Evolutionary conservation across 2,113 vertebrate species (phyloP).

Genomic region (Pipa parva): DNA sequence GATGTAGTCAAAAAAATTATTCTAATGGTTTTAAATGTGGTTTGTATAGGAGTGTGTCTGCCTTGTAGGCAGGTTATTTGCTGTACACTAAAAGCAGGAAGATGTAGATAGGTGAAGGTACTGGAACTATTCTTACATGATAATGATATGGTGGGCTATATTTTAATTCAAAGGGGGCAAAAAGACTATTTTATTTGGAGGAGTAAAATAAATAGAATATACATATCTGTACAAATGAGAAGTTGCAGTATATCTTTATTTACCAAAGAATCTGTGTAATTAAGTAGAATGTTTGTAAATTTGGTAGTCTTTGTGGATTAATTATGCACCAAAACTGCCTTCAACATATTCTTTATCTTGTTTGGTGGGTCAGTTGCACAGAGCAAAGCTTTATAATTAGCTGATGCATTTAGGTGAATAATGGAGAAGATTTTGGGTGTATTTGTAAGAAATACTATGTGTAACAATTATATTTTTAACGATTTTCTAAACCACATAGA

Average conservation of each 20-base stretch:
- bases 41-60: conserved; percentile 27
- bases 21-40: conserved; percentile 58
- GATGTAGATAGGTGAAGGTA: conserved; percentile 65
- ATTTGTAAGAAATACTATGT: too few species aligned
- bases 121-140: conserved; percentile 62
- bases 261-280: conserved; percentile 93
- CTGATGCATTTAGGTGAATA: too few species aligned
- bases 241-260: conserved; percentile 70
- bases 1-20: conserved; percentile 59
- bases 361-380: too few species aligned
- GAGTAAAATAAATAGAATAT: conserved; percentile 50
- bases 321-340: too few species aligned
- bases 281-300: too few species aligned
- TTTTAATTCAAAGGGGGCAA: conserved; percentile 49
- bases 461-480: too few species aligned
- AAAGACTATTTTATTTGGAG: conserved; percentile 75
- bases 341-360: too few species aligned
- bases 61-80: conserved; percentile 49
- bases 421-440: too few species aligned
- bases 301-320: too few species aligned
- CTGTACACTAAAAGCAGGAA: conserved; percentile 62
- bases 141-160: conserved; percentile 51
- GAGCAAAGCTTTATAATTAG: too few species aligned
- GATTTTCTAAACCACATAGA: too few species aligned
- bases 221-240: conserved; percentile 61